Evolutionary conservation across 2,113 vertebrate species (phyloP).

Genomic region (Kryptolebias marmoratus): DNA sequence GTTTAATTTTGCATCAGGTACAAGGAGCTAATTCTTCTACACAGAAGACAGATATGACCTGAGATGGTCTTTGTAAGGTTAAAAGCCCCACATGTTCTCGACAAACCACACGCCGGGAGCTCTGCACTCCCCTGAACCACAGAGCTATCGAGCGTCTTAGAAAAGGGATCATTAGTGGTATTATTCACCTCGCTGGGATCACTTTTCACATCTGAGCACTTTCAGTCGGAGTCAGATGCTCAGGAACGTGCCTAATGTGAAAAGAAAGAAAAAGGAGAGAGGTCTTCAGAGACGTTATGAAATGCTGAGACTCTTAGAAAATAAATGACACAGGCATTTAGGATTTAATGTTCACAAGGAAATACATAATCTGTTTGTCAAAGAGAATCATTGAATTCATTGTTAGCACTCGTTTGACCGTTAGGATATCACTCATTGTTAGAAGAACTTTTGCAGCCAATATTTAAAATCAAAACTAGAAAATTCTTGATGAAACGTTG

Average conservation of each 20-base stretch:
- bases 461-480: too few relatives aligned
- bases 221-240: background rate
- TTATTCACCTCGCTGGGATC: conserved; percentile 29
- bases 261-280: background rate
- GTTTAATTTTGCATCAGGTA: conserved; percentile 47
- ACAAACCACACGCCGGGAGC: conserved; percentile 7
- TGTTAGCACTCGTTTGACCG: too few relatives aligned
- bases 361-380: too few relatives aligned
- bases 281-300: background rate
- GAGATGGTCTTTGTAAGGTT: conserved; percentile 12
- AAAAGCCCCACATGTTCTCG: conserved; percentile 7
- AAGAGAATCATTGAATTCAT: too few relatives aligned
- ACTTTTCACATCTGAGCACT: conserved; percentile 24
- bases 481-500: too few relatives aligned
- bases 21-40: conserved; percentile 29
- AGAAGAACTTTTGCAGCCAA: too few relatives aligned
- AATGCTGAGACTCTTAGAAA: background rate
- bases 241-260: too few relatives aligned
- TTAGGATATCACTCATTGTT: too few relatives aligned
- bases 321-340: too few relatives aligned
- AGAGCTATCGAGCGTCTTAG: background rate
- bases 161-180: conserved; percentile 16
- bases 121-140: background rate
- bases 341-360: too few relatives aligned
- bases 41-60: conserved; percentile 11